phyloP scores from a whole-genome alignment of 2,888 invertebrate genomes.

The Phlogophora meticulosa region DNA sequence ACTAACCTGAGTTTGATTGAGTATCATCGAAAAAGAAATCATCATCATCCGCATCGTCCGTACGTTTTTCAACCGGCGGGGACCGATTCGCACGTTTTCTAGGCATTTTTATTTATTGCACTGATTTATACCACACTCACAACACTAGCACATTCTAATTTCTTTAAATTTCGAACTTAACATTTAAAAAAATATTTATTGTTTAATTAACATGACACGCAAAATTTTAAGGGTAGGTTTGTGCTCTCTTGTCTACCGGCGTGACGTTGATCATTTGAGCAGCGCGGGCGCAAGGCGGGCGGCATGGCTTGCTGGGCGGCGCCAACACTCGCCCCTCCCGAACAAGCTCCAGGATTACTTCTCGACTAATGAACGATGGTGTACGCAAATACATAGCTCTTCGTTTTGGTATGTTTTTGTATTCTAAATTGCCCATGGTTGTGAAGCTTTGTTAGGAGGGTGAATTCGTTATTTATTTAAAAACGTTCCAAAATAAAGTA shows the following conservation, averaged over 20 bases:
- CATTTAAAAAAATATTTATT: not conserved
- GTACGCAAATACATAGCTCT: slow-evolving; percentile 65
- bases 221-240: slow-evolving; percentile 62
- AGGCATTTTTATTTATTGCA: slow-evolving; percentile 81
- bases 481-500: not conserved
- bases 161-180: slow-evolving; percentile 43
- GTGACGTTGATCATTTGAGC: slow-evolving; percentile 80
- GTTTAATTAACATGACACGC: not conserved
- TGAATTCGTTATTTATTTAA: slow-evolving; percentile 23
- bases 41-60: slow-evolving; percentile 84
- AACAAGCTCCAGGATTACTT: slow-evolving; percentile 73
- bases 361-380: slow-evolving; percentile 75
- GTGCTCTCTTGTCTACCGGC: slow-evolving; percentile 69
- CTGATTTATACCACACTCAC: slow-evolving; percentile 65
- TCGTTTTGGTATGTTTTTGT: slow-evolving; percentile 55
- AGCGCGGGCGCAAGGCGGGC: slow-evolving; percentile 85
- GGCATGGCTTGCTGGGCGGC: slow-evolving; percentile 84
- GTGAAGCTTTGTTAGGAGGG: slow-evolving; percentile 31
- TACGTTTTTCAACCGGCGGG: slow-evolving; percentile 79
- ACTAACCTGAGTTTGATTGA: slow-evolving; percentile 84
- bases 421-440: slow-evolving; percentile 57
- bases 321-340: slow-evolving; percentile 84
- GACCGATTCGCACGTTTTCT: slow-evolving; percentile 83
- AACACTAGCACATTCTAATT: slow-evolving; percentile 61
- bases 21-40: slow-evolving; percentile 88